These are phyloP conservation scores for Osmerus mordax DNA, from an alignment of 2,113 vertebrate species.

Conservation along the genomic window DNA sequence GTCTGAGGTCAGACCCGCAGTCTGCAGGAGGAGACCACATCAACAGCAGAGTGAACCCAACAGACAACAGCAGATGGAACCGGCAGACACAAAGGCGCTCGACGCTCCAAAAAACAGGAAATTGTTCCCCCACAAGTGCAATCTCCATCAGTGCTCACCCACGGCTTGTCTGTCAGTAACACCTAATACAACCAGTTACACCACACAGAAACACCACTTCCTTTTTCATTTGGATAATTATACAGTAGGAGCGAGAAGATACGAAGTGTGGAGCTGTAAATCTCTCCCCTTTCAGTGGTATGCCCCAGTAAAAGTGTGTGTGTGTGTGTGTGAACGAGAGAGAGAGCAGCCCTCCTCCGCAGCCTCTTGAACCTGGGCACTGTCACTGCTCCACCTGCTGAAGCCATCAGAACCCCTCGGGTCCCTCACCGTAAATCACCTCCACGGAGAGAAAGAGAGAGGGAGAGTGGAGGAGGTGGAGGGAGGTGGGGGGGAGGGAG, in stretches of 20 bases:
- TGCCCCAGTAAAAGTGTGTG: background rate
- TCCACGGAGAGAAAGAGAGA: background rate
- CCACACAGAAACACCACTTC: conserved; percentile 28
- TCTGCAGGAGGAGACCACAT: conserved; percentile 13
- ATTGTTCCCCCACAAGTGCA: conserved; percentile 15
- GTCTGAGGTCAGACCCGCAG: background rate
- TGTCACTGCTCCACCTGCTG: conserved; percentile 36
- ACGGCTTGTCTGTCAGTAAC: conserved; percentile 3
- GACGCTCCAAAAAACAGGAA: background rate
- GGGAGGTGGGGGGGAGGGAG: no score
- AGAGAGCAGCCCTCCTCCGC: background rate
- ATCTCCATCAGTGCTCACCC: background rate
- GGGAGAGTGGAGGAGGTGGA: no score
- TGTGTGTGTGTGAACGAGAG: no score
- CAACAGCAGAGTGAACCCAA: conserved; percentile 29
- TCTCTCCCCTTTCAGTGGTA: conserved; percentile 21
- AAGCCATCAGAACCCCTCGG: conserved; percentile 23
- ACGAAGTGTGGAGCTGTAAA: conserved; percentile 36
- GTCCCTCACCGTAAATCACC: conserved; percentile 3
- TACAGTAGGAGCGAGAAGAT: conserved; percentile 8
- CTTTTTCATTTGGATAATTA: conserved; percentile 35
- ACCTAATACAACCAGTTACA: conserved; percentile 18
- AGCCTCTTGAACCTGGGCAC: background rate
- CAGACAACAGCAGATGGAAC: conserved; percentile 11
- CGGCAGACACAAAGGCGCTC: conserved; percentile 10